phyloP scores from a whole-genome alignment of 2,113 vertebrate species.

The Galeopterus variegatus region DNA sequence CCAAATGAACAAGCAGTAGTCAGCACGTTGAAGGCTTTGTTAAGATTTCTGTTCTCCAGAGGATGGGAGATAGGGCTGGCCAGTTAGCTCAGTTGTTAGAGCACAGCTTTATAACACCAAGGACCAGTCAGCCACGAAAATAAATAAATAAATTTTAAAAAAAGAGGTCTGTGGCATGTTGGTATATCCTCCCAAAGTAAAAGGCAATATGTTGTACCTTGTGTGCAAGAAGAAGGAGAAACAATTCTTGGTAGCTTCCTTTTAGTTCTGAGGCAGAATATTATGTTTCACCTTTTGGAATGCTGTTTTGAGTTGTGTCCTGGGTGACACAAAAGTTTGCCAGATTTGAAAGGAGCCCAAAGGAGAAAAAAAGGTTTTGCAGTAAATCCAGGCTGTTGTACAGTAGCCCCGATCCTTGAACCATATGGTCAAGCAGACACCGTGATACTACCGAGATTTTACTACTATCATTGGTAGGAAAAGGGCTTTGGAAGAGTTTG shows the following conservation, averaged over 20 bases:
- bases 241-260: neutral
- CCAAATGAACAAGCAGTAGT: neutral
- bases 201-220: neutral
- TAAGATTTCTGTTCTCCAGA: neutral
- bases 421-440: neutral
- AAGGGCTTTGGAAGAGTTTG: neutral
- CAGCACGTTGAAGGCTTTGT: neutral
- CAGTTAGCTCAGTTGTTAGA: too few species aligned
- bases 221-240: neutral
- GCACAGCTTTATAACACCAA: too few species aligned
- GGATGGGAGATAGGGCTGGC: neutral
- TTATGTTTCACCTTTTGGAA: neutral
- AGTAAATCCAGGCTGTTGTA: neutral
- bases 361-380: neutral
- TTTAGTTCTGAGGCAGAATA: neutral
- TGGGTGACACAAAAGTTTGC: neutral
- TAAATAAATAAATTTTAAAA: neutral
- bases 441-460: neutral
- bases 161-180: neutral
- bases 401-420: neutral
- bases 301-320: neutral
- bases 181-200: neutral
- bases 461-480: neutral
- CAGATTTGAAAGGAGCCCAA: neutral
- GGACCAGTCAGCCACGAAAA: too few species aligned